phyloP scores from a whole-genome alignment of 2,888 invertebrate genomes.

The Chironomus tentans region DNA sequence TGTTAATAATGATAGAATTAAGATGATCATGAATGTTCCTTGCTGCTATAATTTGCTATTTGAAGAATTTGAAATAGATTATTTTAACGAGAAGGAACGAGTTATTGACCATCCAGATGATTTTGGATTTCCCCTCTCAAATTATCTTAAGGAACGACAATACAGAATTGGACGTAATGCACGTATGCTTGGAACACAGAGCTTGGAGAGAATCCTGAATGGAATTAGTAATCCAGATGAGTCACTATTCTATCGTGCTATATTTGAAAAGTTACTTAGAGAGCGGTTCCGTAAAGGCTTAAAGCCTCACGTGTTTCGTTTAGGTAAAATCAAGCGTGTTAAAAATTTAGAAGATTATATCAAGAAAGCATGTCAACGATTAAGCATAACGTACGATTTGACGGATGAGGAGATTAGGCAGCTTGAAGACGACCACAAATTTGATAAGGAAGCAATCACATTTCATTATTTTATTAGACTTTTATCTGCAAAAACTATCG shows the following conservation, averaged over 20 bases:
- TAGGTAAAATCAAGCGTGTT: conserved; percentile 51
- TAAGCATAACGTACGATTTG: conserved; percentile 47
- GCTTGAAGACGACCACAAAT: conserved; percentile 39
- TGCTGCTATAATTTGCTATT: conserved; percentile 82
- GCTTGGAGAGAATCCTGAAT: conserved; percentile 57
- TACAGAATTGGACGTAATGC: conserved; percentile 61
- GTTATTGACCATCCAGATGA: conserved; percentile 34
- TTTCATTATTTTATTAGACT: conserved; percentile 70
- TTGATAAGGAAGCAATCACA: conserved; percentile 51
- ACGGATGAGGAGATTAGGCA: conserved; percentile 42
- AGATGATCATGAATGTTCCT: conserved; percentile 67
- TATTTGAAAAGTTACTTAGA: conserved; percentile 57
- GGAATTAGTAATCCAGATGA: conserved; percentile 50
- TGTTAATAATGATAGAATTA: conserved; percentile 45
- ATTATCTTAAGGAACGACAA: conserved; percentile 46
- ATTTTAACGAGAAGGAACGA: conserved; percentile 37
- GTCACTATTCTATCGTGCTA: conserved; percentile 64
- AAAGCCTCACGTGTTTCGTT: conserved; percentile 32
- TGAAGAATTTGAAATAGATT: conserved; percentile 45
- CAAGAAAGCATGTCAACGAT: conserved; percentile 53
- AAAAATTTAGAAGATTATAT: conserved; percentile 60
- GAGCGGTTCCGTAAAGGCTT: conserved; percentile 33
- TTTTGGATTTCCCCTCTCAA: conserved; percentile 60
- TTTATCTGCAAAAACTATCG: conserved; percentile 69
- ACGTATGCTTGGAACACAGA: conserved; percentile 78